Base-by-base conservation (phyloP, 2,113 vertebrate genomes). In the Hippocampus zosterae region DNA sequence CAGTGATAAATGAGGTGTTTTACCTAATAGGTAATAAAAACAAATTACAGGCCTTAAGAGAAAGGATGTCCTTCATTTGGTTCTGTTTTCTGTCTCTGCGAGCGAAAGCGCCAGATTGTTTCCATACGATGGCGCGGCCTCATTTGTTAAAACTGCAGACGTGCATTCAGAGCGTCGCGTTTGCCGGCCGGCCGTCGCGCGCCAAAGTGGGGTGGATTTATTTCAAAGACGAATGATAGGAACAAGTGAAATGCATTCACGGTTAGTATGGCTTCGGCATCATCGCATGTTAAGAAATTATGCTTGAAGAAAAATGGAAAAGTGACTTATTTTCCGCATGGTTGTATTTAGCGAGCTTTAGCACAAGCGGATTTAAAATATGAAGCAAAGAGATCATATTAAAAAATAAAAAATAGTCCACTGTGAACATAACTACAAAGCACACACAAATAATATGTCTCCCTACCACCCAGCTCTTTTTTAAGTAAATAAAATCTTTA, bases 1-100 rank as follows among this genome's bases (percentile, higher is more conserved):
- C 92, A 91, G 84, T 93, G 92, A 93, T 92, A 88, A 92, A 93
- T 92, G 90, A 92, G 90, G 91, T 91, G 92, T 93, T 93, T 91
- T 88, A 91, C 88, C 91, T 92, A 92, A 92, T 92, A 90, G 87
- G 89, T 89, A 91, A 92, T 92, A 92, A 91, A 92, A 93, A 93
- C 91, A 92, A 92, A 92, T 91, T 90, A 90, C 90, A 86, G 88
- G 81, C 87, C 88, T 90, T 85, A 88, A 90, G 87, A 91, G 86
- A 90, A 90, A 88, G 90, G 91, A 92, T 92, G 89, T 90, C 91
- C 91, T 91, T 90, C 88, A 87, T 91, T 90, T 85, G 89, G 85
- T 78, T 88, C 88, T 90, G 87, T 86, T 90, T 90, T 92, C 86
- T 91, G 87, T 91, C 89, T 92, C 83, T 87, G 72, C 23, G 65